Evolutionary conservation across 2,113 vertebrate genomes (phyloP), one percentile per base, ranked within the genome.

Genomic region (Hyperopisus bebe): DNA sequence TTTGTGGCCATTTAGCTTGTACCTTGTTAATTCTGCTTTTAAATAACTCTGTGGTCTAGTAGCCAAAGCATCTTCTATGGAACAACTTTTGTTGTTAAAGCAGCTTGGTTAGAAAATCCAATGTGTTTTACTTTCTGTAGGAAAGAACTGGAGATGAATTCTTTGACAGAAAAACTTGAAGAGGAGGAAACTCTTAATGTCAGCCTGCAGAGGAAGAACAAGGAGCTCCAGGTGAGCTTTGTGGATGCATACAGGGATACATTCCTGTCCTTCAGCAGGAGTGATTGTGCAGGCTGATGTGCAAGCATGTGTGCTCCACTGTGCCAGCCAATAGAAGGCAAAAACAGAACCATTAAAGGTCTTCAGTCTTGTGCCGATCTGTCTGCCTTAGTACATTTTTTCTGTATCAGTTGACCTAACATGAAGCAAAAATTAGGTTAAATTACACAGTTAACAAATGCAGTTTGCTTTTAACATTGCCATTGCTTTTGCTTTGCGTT

Each of bases 91-190:
- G 10, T 46, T 88, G 87, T 70, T 70, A 9, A 70, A 10, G 39
- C 31, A 39, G 13, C 5, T 48, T 15, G 21, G 5, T 86, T 27
- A 77, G 46, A 88, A 74, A 77, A 31, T 8, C 85, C n/a, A 47
- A 8, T 39, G 39, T 3, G 17, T n/a, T 62, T n/a, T 55, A 84
- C 4, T 91, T n/a, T 90, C n/a, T 91, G 55, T 62, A 97, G 96
- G 94, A 96, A 93, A 92, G 95, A 97, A 58, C 89, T 94, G 90
- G 96, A 97, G 93, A 94, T 97, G 89, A 95, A 48, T 91, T 93
- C 83, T 82, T 92, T 93, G 87, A 94, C 87, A 92, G 94, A 90
- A 90, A 95, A 91, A 80, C 92, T 96, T 21, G 95, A 96, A 87
- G 95, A 93, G 5, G 95, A 96, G 85, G 95, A 96, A 77, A 90